Percentiles rank a stretch among this genome's conserved stretches.
Evolutionary conservation across 2,888 invertebrate species (phyloP).

Genomic region (Eupithecia exiguata): DNA sequence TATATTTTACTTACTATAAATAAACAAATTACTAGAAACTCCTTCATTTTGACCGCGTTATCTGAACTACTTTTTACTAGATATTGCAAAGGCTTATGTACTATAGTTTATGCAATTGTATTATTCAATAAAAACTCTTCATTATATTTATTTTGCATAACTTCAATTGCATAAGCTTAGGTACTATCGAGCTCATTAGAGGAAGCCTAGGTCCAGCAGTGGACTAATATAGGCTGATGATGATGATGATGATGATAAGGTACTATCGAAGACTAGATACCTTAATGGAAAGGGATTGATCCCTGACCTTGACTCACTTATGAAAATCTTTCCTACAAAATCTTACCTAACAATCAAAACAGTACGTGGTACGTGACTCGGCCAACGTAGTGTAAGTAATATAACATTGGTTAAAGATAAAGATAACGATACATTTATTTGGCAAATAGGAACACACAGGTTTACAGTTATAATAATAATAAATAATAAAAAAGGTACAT

Average conservation of each 20-base stretch:
- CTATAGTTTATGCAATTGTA: constrained; percentile 33
- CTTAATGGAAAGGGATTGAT: background rate
- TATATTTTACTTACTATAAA: constrained; percentile 23
- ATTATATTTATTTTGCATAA: constrained; percentile 19
- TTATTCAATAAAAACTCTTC: background rate
- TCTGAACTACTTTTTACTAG: constrained; percentile 7
- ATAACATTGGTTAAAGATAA: too few relatives aligned
- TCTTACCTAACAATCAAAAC: background rate
- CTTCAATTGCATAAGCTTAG: background rate
- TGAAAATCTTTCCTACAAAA: background rate
- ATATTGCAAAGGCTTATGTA: constrained; percentile 29
- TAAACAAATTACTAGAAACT: background rate
- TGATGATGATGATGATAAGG: too few relatives aligned
- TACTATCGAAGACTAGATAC: background rate
- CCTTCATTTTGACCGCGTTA: constrained; percentile 17
- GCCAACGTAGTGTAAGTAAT: too few relatives aligned
- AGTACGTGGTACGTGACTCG: too few relatives aligned
- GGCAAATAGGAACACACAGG: too few relatives aligned
- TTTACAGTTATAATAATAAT: too few relatives aligned
- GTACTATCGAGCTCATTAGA: too few relatives aligned
- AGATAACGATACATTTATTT: too few relatives aligned
- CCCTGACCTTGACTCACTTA: background rate
- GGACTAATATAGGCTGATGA: too few relatives aligned
- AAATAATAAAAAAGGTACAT: too few relatives aligned
- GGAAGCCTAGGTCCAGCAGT: too few relatives aligned